Evolutionary conservation across 1,140 invertebrate species (phyloP).

Genomic region (Trachymyrmex septentrionalis): DNA sequence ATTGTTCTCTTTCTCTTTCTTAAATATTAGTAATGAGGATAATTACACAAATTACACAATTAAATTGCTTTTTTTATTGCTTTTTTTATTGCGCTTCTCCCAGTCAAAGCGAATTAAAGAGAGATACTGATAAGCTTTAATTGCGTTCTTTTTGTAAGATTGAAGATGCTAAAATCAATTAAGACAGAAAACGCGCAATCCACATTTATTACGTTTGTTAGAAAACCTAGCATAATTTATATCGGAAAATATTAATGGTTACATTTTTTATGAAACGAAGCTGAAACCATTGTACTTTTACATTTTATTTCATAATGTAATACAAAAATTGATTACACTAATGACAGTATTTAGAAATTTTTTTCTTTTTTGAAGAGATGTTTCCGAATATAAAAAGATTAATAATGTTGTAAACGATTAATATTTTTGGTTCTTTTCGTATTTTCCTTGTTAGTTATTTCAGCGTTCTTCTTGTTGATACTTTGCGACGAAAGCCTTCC

Average conservation of each 20-base stretch:
- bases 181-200: too few species aligned
- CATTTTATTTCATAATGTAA: not conserved
- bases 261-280: not conserved
- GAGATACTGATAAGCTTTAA: too few species aligned
- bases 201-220: not conserved
- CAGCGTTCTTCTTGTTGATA: slow-evolving; percentile 26
- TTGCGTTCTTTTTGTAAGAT: too few species aligned
- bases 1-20: too few species aligned
- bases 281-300: not conserved
- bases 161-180: too few species aligned
- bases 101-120: too few species aligned
- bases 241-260: not conserved
- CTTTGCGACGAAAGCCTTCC: slow-evolving; percentile 46
- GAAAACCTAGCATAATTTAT: not conserved
- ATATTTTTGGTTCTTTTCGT: not conserved
- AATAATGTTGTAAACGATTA: not conserved
- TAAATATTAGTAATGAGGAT: too few species aligned
- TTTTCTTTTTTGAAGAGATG: not conserved
- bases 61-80: too few species aligned
- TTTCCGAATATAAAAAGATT: not conserved
- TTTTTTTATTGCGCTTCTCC: too few species aligned
- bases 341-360: not conserved
- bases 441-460: not conserved
- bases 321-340: not conserved
- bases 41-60: too few species aligned